Evolutionary conservation across 37 sponge, comb jelly and placozoan species (phyloP), one percentile per base, ranked within the genome.

Genomic region (Chondrilla cf. caribensis): DNA sequence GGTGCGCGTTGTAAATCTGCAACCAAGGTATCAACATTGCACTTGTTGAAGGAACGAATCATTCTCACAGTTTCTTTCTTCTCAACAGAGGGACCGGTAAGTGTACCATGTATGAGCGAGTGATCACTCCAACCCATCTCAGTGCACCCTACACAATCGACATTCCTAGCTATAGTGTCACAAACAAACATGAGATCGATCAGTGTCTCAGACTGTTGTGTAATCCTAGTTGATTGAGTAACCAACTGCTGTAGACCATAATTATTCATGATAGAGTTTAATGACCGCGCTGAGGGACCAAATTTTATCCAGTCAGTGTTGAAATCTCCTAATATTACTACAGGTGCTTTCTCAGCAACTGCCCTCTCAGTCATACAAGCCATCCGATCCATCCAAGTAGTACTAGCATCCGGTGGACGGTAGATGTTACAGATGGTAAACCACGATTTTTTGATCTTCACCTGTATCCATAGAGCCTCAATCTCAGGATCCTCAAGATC

Each of bases 241-340:
- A 5, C 40, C 65, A 62, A 5, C 67, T 62, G 65, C 35, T 19
- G 25, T 4, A 81, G 43, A 5, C 82, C 68, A 81, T 62, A 81
- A 26, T 62, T 43, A 3, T 24, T 31, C 82, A 81, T 81, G 31
- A 81, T 32, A 21, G 18, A 25, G 3, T 38, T 67, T 19, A 81
- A 35, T 21, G 41, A 24, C 22, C 5, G 17, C 0, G 67, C 19
- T 11, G n/a, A 3, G 2, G 47, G 62, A 40, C 62, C 28, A 38
- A 19, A 60, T 25, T 24, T 7, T 8, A 81, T 3, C 65, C 60
- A 38, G 15, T 81, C 67, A 60, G 66, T 62, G 67, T 81, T 81
- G 7, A 81, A 81, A 41, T 81, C 82, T 31, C 82, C 82, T 67
- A 79, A 18, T 31, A 81, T 40, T n/a, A 81, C n/a, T 1, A 81